Percentiles rank a stretch among this genome's conserved stretches.
Conservation (phyloP, 1,140 invertebrate genomes). For the Psix sp. region DNA sequence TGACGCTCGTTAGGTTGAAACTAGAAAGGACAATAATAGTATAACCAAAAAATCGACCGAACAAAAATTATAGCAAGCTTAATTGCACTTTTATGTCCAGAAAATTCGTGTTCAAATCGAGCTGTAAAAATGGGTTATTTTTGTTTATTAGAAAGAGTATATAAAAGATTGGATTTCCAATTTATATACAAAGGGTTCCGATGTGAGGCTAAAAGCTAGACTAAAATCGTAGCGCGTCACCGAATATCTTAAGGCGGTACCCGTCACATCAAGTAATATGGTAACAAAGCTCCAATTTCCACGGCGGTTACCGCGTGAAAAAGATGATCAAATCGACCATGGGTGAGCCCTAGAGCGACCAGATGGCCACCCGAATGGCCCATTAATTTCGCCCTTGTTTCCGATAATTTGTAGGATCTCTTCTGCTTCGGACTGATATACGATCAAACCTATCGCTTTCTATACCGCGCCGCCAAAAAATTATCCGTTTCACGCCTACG, state of each 20-base stretch:
- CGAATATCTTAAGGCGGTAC: conserved; percentile 30
- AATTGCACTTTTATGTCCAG: no score
- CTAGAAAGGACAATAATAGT: no score
- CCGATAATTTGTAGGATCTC: conserved; percentile 73
- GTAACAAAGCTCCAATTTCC: conserved; percentile 55
- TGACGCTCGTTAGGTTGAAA: no score
- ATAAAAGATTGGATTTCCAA: no score
- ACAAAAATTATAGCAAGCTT: no score
- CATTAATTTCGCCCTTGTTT: conserved; percentile 73
- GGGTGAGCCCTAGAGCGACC: conserved; percentile 66
- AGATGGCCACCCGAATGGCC: conserved; percentile 67
- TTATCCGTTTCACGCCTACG: conserved; percentile 71
- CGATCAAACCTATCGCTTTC: conserved; percentile 66
- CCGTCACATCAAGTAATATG: conserved; percentile 50
- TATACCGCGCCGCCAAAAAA: conserved; percentile 62
- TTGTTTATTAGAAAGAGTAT: conserved; percentile 3
- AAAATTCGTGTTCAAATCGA: no score
- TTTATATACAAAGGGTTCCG: no score
- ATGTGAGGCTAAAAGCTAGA: no score
- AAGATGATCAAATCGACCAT: conserved; percentile 65
- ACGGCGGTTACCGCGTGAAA: conserved; percentile 65
- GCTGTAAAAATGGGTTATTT: no score
- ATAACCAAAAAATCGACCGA: no score
- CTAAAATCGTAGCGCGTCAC: conserved; percentile 36
- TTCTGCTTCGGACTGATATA: conserved; percentile 66